Evolutionary conservation across 23 tunicate genomes (phyloP), one percentile per base, ranked within the genome.

Genomic region (Diplosoma virens): DNA sequence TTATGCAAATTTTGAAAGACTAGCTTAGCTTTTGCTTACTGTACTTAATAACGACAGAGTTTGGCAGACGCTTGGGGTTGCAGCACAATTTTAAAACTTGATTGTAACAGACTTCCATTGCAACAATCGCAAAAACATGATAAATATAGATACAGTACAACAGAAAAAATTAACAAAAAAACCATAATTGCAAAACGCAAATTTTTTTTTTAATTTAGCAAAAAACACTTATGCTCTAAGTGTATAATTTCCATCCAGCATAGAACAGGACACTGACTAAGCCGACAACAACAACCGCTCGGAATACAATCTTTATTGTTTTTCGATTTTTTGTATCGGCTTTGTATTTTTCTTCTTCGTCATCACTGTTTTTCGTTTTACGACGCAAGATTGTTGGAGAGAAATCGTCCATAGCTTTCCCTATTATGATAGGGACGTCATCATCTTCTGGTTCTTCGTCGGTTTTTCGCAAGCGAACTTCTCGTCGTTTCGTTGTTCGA

Each of bases 381-480:
- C 37, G 35, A 24, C 21, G 48, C n/a, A 76, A 58, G 6, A 58
- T 20, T 30, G 32, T 56, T 7, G 80, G 80, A 33, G 68, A 56
- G 26, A 7, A 33, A 11, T 32, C 68, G 58, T 58, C 47, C 67
- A 76, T 31, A 4, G 80, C 80, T 76, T 14, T 22, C 7, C 30
- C 3, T 2, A 76, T 20, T 2, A 76, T 27, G 32, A 56, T 68
- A 2, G 80, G 5, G 4, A 58, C 80, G 25, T 76, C 80, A 3
- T 76, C 80, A 20, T 76, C 80, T 33, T 76, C 80, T 5, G 80
- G 68, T 2, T 76, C 80, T 76, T 76, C 80, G 14, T 56, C 80
- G 29, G 50, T 56, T 27, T 76, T 58, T 26, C 37, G 61, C 2
- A 32, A n/a, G 47, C 37, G 21, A 3, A 41, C 21, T 7, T 50